Base-by-base conservation (phyloP, 1,140 invertebrate species). In the Psilanteris sp. region DNA sequence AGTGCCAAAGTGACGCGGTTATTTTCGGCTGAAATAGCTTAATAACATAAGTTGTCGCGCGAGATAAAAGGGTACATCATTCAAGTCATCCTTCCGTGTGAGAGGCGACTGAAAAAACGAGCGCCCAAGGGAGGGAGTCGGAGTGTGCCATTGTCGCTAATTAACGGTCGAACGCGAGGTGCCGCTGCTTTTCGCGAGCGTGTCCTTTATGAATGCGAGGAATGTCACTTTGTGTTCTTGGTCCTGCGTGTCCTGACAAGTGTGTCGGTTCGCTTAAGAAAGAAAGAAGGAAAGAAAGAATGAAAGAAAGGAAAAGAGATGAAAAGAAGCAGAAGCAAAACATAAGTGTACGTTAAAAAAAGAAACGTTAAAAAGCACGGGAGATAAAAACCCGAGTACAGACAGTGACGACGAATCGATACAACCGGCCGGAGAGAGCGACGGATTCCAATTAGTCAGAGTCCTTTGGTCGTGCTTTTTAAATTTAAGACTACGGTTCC, bases 121-220 rank as follows among this genome's bases (percentile, higher is more conserved):
- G 26, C 2, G 1, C 1, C n/a, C n/a, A 20, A 31, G 15, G 22
- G 15, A 41, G 5, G 5, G 22, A 8, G 32, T 27, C 13, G 1
- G 7, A 10, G 34, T 3, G 15, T 15, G 13, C 10, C n/a, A 36
- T 32, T 61, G 41, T 46, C 41, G 39, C 41, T 61, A 61, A 61
- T 61, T 61, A 61, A 61, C 32, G 41, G 29, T 10, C 20, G 37
- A 61, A 37, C 22, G 55, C 46, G 46, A 36, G 29, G 29, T 37
- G 41, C 11, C 55, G 41, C 16, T 15, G 20, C 41, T 61, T 61
- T 46, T 46, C 41, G 41, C 55, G 14, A 10, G 14, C 9, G 39
- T 22, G 41, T 61, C 29, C 22, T 61, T 61, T 61, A 41, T 18
- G 55, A 46, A 46, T n/a, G 27, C 55, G 29, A 15, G 27, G 29